Percentiles rank a stretch among this genome's conserved stretches.
Conservation (phyloP, 2,888 invertebrate species). For the Cetonia aurata region DNA sequence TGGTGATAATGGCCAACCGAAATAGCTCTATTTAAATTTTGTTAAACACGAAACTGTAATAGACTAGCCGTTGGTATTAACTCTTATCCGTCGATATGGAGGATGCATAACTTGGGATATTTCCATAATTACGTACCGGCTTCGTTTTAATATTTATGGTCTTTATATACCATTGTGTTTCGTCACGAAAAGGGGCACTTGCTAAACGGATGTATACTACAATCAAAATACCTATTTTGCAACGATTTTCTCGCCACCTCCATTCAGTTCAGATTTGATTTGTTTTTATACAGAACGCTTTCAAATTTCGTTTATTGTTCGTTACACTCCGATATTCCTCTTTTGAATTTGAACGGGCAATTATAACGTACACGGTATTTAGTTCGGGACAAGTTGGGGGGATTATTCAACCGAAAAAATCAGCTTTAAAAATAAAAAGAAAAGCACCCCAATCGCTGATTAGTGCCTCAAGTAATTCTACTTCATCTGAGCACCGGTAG, state of each 20-base stretch:
- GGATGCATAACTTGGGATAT: background rate
- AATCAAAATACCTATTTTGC: background rate
- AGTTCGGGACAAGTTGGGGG: too few species aligned
- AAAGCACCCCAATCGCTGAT: too few species aligned
- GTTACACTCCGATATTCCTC: too few species aligned
- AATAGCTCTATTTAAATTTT: conserved; percentile 13
- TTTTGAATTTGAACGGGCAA: too few species aligned
- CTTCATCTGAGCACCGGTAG: too few species aligned
- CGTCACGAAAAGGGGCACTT: background rate
- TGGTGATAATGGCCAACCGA: background rate
- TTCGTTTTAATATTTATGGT: conserved; percentile 22
- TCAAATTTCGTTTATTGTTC: too few species aligned
- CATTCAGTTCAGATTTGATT: background rate
- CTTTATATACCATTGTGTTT: conserved; percentile 2
- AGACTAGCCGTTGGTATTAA: conserved; percentile 15
- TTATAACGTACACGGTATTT: too few species aligned
- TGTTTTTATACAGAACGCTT: too few species aligned
- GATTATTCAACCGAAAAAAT: too few species aligned
- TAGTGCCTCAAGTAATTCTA: too few species aligned
- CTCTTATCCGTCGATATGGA: background rate
- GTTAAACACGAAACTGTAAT: conserved; percentile 12
- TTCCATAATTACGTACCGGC: conserved; percentile 7
- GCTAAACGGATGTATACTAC: too few species aligned
- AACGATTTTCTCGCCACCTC: background rate
- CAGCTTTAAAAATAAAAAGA: too few species aligned